Evolutionary conservation across 1,140 invertebrate genomes (phyloP).

Genomic region (Temnothorax curvispinosus): DNA sequence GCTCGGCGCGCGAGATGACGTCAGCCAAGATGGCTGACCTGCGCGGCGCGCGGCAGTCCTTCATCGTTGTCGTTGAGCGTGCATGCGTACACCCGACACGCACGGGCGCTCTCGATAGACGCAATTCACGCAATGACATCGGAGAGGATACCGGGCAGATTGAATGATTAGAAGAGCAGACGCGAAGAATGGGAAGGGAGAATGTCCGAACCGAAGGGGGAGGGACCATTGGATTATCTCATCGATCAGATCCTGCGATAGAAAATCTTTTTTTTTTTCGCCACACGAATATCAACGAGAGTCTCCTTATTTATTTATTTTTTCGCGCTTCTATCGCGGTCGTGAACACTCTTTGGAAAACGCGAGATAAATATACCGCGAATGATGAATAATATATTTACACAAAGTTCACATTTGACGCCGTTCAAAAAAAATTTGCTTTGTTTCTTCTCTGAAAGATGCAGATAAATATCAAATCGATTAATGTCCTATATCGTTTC

Average conservation of each 20-base stretch:
- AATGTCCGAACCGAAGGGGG: neutral
- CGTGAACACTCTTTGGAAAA: neutral
- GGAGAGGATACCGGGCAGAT: slow-evolving; percentile 68
- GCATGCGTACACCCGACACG: slow-evolving; percentile 42
- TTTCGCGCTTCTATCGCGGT: neutral
- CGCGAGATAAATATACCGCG: neutral
- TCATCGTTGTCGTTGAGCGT: slow-evolving; percentile 61
- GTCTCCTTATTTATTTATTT: neutral
- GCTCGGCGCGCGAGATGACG: slow-evolving; percentile 70
- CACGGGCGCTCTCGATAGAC: slow-evolving; percentile 56
- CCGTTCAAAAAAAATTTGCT: neutral
- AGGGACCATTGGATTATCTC: slow-evolving; percentile 16
- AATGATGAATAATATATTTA: neutral
- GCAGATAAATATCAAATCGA: neutral
- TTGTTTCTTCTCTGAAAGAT: neutral
- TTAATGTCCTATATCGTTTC: neutral
- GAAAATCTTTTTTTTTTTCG: slow-evolving; percentile 2
- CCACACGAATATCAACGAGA: neutral
- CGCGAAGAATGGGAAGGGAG: slow-evolving; percentile 17
- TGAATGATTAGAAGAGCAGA: slow-evolving; percentile 70
- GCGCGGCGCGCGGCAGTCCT: slow-evolving; percentile 46
- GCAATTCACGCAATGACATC: slow-evolving; percentile 67
- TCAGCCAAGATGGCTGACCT: slow-evolving; percentile 75
- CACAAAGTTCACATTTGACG: neutral
- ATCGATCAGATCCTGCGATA: neutral